Conservation (phyloP, 1,140 invertebrate genomes). For the Bombus ignitus region DNA sequence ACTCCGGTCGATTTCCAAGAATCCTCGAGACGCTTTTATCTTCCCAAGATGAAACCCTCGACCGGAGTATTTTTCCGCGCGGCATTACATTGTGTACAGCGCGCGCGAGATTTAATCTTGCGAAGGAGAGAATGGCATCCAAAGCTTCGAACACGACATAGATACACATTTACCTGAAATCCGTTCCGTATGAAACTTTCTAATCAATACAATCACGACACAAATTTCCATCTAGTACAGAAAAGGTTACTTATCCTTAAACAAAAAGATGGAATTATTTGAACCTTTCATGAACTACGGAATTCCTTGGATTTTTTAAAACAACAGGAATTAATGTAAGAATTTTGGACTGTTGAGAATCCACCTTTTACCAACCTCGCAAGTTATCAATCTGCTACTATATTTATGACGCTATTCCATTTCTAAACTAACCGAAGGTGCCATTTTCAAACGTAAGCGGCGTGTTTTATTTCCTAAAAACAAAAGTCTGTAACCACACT, state of each 20-base stretch:
- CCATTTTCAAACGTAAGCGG: background rate
- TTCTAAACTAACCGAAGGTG: background rate
- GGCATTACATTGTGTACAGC: conserved; percentile 4
- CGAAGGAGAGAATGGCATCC: background rate
- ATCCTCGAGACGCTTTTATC: conserved; percentile 10
- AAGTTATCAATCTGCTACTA: too few relatives aligned
- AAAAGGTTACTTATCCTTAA: background rate
- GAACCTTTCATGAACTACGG: too few relatives aligned
- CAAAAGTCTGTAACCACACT: background rate
- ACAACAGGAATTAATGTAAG: too few relatives aligned
- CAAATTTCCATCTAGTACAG: background rate
- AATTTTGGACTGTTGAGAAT: too few relatives aligned
- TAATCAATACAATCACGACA: background rate
- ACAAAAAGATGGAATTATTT: background rate
- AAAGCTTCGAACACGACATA: background rate
- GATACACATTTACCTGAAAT: background rate
- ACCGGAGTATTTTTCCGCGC: background rate
- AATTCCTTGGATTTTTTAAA: too few relatives aligned
- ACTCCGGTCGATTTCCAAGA: background rate
- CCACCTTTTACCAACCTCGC: too few relatives aligned
- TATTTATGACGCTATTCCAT: too few relatives aligned
- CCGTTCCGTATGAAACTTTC: background rate
- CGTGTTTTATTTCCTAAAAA: background rate
- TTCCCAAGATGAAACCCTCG: conserved; percentile 3
- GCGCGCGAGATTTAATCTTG: conserved; percentile 26